Evolutionary conservation across 2,113 vertebrate species (phyloP).

Genomic region (Speoplatyrhinus poulsoni): DNA sequence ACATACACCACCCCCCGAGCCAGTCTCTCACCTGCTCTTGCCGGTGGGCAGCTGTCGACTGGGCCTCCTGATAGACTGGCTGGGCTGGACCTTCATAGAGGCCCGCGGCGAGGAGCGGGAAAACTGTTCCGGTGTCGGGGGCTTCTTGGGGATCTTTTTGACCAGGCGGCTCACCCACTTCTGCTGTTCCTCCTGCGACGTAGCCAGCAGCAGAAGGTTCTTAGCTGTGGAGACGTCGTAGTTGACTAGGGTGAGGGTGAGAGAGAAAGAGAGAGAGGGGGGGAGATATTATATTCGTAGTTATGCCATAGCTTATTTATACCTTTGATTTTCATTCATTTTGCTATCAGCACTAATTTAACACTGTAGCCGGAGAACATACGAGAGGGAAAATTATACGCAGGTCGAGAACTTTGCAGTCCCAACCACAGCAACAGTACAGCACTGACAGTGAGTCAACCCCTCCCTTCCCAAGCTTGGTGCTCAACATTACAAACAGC

Average conservation of each 20-base stretch:
- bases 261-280: background rate
- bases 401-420: no score
- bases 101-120: constrained; percentile 92
- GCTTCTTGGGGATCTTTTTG: constrained; percentile 98
- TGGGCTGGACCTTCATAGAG: constrained; percentile 93
- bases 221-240: constrained; percentile 97
- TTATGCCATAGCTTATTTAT: background rate
- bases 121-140: constrained; percentile 87
- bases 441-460: no score
- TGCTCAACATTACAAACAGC: no score
- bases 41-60: constrained; percentile 92
- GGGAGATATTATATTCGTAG: no score
- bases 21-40: constrained; percentile 88
- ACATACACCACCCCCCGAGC: background rate
- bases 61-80: constrained; percentile 91
- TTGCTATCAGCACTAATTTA: no score
- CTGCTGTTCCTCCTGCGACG: constrained; percentile 95
- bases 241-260: constrained; percentile 79
- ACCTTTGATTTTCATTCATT: no score
- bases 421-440: no score
- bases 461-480: no score
- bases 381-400: no score
- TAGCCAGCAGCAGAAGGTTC: constrained; percentile 92
- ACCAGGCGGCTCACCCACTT: constrained; percentile 97
- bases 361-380: no score